These are phyloP conservation scores for Trichosurus vulpecula DNA, from an alignment of 2,797 vertebrate species.

Conservation along the genomic window DNA sequence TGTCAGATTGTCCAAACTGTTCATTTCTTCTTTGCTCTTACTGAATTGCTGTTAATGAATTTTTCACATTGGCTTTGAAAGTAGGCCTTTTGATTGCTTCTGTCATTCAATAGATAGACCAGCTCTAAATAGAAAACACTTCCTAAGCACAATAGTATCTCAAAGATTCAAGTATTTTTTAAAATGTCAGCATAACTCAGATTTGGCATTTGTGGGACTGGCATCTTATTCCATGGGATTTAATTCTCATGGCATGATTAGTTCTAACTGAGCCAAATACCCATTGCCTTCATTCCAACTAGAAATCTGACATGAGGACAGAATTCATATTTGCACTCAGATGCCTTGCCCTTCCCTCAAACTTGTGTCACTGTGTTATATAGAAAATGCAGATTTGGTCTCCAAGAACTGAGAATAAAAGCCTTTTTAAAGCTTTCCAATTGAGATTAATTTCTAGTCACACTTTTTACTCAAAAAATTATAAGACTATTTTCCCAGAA, in stretches of 20 bases:
- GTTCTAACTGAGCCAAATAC: constrained; percentile 43
- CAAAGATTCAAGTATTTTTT: constrained; percentile 63
- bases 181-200: constrained; percentile 70
- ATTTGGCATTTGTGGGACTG: constrained; percentile 53
- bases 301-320: background rate
- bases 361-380: constrained; percentile 60
- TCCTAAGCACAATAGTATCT: constrained; percentile 60
- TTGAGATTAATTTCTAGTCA: constrained; percentile 76
- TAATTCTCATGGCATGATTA: background rate
- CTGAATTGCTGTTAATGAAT: constrained; percentile 25
- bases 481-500: constrained; percentile 71
- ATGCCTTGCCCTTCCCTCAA: constrained; percentile 65
- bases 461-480: constrained; percentile 65
- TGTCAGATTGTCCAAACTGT: constrained; percentile 44
- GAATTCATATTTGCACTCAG: constrained; percentile 62
- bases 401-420: constrained; percentile 68
- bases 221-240: constrained; percentile 32
- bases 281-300: constrained; percentile 23
- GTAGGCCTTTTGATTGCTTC: constrained; percentile 64
- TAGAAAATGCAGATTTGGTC: constrained; percentile 64
- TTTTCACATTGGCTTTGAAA: constrained; percentile 50
- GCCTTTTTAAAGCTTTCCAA: constrained; percentile 69
- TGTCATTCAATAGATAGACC: constrained; percentile 64
- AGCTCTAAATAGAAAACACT: constrained; percentile 60
- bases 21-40: constrained; percentile 54